A percentile compares a stretch with the other conserved stretches of the same genome.
Evolutionary conservation across 2,113 vertebrate genomes (phyloP).

Genomic region (Oreochromis spilurus): DNA sequence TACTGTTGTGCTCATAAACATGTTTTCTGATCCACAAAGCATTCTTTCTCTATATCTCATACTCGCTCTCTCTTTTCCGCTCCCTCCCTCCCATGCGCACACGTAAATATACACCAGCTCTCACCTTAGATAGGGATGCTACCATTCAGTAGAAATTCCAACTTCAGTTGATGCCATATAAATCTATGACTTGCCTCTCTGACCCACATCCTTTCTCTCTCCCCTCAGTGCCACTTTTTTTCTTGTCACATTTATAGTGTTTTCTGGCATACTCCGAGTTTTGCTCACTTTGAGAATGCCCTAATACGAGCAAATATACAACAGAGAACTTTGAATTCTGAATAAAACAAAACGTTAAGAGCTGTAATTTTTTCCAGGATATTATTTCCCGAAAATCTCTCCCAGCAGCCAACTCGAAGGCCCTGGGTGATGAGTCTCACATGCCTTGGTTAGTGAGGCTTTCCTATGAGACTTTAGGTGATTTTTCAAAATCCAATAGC

Average conservation of each 20-base stretch:
- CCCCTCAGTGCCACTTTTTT: neutral
- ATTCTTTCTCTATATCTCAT: neutral
- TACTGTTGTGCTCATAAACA: neutral
- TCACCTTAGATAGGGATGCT: neutral
- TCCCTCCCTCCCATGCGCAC: neutral
- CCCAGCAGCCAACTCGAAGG: constrained; percentile 9
- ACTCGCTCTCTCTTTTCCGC: neutral
- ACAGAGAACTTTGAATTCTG: constrained; percentile 7
- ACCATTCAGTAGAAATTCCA: neutral
- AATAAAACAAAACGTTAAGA: constrained; percentile 42
- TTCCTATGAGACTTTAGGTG: neutral
- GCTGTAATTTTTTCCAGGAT: constrained; percentile 39
- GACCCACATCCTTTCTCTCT: constrained; percentile 12
- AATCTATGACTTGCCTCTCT: neutral
- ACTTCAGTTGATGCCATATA: neutral
- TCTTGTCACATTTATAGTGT: neutral
- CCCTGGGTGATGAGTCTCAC: constrained; percentile 32
- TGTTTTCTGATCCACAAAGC: constrained; percentile 9
- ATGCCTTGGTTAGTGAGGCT: neutral
- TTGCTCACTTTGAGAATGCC: neutral
- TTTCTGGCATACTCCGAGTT: neutral
- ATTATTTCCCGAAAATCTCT: constrained; percentile 34
- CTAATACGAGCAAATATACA: neutral
- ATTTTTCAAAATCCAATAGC: constrained; percentile 36
- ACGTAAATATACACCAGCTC: neutral